Evolutionary conservation across 2,797 vertebrate genomes (phyloP).

Genomic region (Percopsis omiscomaycus): DNA sequence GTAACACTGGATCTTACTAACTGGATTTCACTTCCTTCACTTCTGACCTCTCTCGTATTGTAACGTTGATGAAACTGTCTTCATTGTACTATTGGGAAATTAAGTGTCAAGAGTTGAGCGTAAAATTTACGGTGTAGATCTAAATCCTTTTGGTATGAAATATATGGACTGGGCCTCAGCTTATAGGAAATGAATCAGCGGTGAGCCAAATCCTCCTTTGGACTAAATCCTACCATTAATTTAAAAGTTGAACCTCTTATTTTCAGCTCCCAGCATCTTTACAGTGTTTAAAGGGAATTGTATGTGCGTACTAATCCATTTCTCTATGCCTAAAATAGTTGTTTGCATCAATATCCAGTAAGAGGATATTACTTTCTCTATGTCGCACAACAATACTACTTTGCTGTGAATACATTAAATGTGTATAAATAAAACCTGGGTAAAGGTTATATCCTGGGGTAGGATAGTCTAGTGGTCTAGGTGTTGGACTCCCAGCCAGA

Average conservation of each 20-base stretch:
- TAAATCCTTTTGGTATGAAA: slow-evolving; percentile 30
- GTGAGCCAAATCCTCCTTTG: slow-evolving; percentile 23
- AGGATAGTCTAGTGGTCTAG: no score
- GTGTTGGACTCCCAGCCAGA: no score
- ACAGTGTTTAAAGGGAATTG: background rate
- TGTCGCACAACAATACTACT: background rate
- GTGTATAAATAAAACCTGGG: slow-evolving; percentile 4
- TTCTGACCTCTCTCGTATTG: slow-evolving; percentile 29
- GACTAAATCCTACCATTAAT: slow-evolving; percentile 19
- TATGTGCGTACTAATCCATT: background rate
- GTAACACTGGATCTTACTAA: background rate
- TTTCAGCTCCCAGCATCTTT: slow-evolving; percentile 1
- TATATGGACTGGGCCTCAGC: slow-evolving; percentile 14
- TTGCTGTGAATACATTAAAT: slow-evolving; percentile 5
- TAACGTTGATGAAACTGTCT: slow-evolving; percentile 33
- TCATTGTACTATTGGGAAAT: slow-evolving; percentile 44
- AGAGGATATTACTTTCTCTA: background rate
- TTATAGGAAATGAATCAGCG: slow-evolving; percentile 27
- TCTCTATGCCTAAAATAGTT: background rate
- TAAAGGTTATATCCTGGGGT: no score
- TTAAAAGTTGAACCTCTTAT: slow-evolving; percentile 3
- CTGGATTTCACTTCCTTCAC: slow-evolving; percentile 23
- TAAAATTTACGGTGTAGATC: slow-evolving; percentile 16
- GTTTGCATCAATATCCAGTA: background rate
- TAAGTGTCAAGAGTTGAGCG: slow-evolving; percentile 16